Evolutionary conservation across 2,797 vertebrate species (phyloP), one percentile per base, ranked within the genome.

Genomic region (Acanthurus lineatus): DNA sequence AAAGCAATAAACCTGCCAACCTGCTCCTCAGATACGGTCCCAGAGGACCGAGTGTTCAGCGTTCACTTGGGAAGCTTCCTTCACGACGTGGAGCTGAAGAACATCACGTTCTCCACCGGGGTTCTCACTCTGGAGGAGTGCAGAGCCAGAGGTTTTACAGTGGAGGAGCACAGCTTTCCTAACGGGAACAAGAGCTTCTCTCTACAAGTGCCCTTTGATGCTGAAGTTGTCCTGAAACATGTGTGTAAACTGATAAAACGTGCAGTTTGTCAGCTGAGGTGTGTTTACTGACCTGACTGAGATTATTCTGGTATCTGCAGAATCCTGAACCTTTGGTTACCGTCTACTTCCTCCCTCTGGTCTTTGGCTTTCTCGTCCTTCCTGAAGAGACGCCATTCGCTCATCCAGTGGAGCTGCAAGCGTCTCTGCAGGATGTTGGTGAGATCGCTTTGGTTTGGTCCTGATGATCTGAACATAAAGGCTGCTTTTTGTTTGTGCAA

Each of bases 21-120:
- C 7, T 62, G 4, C 32, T 73, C 9, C 52, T 51, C 79, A 96
- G 96, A 79, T 76, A 95, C 94, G 0, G 48, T 79, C 11, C 45
- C 82, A 16, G 90, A 90, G 16, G 60, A 77, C 0, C 32, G 82
- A 0, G 0, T 92, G 32, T 96, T 96, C 84, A 84, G 28, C 0
- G 17, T 94, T 7, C 15, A 76, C 0, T n/a, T 96, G 80, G 95
- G 95, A 0, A 73, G 73, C 0, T 94, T 96, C 59, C 86, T 96
- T 49, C 66, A 84, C 14, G 95, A 96, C 51, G 94, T 96, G 7
- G 84, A 60, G 73, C 89, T 96, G 60, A 77, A 61, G 17, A 96
- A 96, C 82, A 71, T 96, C 78, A 95, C 94, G 8, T 93, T 95
- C 45, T 38, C 90, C 1, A 91, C 77, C 0, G 90, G 86, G 0